Evolutionary conservation across 2,113 vertebrate genomes (phyloP).

Genomic region (Rhinolophus sinicus): DNA sequence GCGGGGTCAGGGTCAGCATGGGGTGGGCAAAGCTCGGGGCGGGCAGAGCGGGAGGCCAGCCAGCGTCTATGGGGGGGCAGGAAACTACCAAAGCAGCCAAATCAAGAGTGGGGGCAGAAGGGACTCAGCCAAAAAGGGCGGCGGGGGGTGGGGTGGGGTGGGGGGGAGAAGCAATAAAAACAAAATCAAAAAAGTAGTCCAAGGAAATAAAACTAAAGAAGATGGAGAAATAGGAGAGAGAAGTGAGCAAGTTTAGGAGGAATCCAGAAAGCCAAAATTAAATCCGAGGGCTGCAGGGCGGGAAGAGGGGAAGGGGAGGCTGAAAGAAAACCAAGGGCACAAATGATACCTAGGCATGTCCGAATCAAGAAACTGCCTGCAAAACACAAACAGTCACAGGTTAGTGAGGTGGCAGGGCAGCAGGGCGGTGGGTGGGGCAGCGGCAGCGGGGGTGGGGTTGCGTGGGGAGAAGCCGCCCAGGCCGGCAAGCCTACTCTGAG

Average conservation of each 20-base stretch:
- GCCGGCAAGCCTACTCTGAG: not conserved
- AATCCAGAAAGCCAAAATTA: slow-evolving; percentile 57
- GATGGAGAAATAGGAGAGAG: slow-evolving; percentile 52
- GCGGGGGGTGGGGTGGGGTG: too few relatives aligned
- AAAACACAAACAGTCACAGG: slow-evolving; percentile 96
- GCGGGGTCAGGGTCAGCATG: not conserved
- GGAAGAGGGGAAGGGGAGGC: slow-evolving; percentile 40
- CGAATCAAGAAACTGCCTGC: slow-evolving; percentile 99
- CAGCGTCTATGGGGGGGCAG: slow-evolving; percentile 51
- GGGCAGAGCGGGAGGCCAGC: slow-evolving; percentile 21
- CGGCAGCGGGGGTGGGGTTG: not conserved
- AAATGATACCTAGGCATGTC: slow-evolving; percentile 99
- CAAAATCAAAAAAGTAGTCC: slow-evolving; percentile 44
- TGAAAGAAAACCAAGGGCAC: slow-evolving; percentile 81
- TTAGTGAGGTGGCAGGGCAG: slow-evolving; percentile 89
- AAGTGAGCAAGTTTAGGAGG: slow-evolving; percentile 57
- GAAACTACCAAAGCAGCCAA: slow-evolving; percentile 76
- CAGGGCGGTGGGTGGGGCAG: not conserved
- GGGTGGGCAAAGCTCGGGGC: not conserved
- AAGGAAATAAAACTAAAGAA: slow-evolving; percentile 62
- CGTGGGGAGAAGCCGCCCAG: not conserved
- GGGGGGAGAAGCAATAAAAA: slow-evolving; percentile 52
- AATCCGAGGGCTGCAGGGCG: slow-evolving; percentile 64
- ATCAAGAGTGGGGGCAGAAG: slow-evolving; percentile 55
- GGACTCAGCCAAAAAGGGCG: slow-evolving; percentile 68